Conservation (phyloP, 1,140 invertebrate species). For the Diploscapter pachys region DNA sequence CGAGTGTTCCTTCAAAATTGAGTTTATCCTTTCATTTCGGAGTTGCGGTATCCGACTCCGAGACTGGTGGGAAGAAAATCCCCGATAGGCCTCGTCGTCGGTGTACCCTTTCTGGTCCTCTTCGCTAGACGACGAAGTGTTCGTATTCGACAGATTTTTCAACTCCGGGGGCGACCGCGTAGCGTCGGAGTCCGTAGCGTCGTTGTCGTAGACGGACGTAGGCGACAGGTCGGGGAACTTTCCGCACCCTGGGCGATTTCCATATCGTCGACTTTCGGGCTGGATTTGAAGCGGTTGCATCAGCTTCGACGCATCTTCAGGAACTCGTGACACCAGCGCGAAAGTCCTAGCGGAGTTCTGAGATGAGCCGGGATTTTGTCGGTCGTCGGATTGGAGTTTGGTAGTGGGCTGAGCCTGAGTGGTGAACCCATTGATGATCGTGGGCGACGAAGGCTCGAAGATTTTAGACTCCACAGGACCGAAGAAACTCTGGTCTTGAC, state of each 20-base stretch:
- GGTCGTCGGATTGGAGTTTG: slow-evolving; percentile 4
- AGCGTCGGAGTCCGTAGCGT: neutral
- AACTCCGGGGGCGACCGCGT: no score
- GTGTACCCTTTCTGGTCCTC: no score
- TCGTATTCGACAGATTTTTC: no score
- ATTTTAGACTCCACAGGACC: slow-evolving; percentile 20
- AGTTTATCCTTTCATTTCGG: no score
- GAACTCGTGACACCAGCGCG: slow-evolving; percentile 4
- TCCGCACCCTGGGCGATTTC: neutral
- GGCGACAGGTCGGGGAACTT: neutral
- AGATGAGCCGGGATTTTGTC: neutral
- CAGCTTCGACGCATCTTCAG: slow-evolving; percentile 11
- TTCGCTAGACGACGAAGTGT: no score
- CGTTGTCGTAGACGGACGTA: slow-evolving; percentile 14
- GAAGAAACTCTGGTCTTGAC: slow-evolving; percentile 6
- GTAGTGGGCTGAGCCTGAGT: slow-evolving; percentile 16
- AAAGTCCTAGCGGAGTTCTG: slow-evolving; percentile 7
- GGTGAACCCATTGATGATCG: slow-evolving; percentile 22
- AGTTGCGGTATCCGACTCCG: no score
- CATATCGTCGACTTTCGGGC: slow-evolving; percentile 3
- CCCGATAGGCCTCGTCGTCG: no score
- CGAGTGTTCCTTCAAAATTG: no score
- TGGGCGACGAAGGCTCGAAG: slow-evolving; percentile 10
- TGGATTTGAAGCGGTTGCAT: slow-evolving; percentile 11
- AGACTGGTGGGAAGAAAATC: no score